These are phyloP conservation scores for Lepidocyrtinus sp. DNA, from an alignment of 2,888 invertebrate genomes.

Conservation along the genomic window DNA sequence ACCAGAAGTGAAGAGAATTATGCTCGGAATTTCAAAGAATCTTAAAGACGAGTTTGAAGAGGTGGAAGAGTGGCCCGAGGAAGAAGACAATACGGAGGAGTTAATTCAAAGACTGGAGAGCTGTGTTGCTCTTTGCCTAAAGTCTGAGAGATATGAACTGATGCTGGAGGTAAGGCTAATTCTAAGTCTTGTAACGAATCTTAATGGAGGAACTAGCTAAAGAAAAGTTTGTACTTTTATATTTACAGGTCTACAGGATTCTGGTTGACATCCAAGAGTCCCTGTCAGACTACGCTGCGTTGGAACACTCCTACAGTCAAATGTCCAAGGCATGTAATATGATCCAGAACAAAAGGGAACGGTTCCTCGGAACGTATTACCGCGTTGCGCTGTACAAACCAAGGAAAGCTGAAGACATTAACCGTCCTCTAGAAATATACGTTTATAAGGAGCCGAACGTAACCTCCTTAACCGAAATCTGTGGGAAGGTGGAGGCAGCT, in stretches of 20 bases:
- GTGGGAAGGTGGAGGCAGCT: slow-evolving; percentile 67
- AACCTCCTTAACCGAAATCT: slow-evolving; percentile 68
- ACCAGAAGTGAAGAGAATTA: slow-evolving; percentile 67
- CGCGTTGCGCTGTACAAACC: slow-evolving; percentile 66
- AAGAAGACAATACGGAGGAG: slow-evolving; percentile 69
- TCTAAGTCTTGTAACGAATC: background rate
- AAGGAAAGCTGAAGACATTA: slow-evolving; percentile 51
- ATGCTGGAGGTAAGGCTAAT: slow-evolving; percentile 68
- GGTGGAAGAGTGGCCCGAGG: slow-evolving; percentile 64
- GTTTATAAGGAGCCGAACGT: slow-evolving; percentile 70
- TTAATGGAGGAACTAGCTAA: background rate
- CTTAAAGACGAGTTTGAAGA: slow-evolving; percentile 68
- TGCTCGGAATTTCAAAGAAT: slow-evolving; percentile 69
- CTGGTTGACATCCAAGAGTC: slow-evolving; percentile 70
- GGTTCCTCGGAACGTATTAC: slow-evolving; percentile 69
- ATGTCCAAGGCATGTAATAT: slow-evolving; percentile 68
- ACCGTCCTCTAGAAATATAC: slow-evolving; percentile 65
- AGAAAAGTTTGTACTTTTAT: background rate
- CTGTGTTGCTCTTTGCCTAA: slow-evolving; percentile 67
- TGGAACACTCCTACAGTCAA: slow-evolving; percentile 70
- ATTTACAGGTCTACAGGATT: slow-evolving; percentile 69
- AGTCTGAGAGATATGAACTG: slow-evolving; percentile 68
- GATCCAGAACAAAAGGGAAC: slow-evolving; percentile 69
- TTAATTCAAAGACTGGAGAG: slow-evolving; percentile 68
- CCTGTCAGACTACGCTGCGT: slow-evolving; percentile 68